A percentile compares a stretch with the other conserved stretches of the same genome.
Conservation (phyloP, 2,113 vertebrate species). For the Pantherophis guttatus region DNA sequence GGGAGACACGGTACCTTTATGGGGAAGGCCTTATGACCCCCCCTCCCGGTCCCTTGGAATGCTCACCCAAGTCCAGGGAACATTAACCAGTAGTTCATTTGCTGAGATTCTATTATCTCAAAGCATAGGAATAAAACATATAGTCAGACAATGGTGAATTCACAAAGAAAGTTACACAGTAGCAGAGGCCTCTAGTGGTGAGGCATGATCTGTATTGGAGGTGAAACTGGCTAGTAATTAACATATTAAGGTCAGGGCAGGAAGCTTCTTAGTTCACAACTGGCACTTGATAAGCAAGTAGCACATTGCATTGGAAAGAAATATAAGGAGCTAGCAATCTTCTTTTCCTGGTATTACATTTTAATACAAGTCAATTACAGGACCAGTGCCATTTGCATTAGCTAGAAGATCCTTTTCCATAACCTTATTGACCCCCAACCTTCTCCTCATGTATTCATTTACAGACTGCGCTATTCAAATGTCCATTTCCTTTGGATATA, state of each 20-base stretch:
- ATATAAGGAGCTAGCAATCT: neutral
- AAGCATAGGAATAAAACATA: neutral
- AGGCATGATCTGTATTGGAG: neutral
- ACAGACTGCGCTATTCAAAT: neutral
- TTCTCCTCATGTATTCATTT: neutral
- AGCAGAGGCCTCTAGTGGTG: neutral
- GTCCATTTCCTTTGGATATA: neutral
- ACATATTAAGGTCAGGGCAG: neutral
- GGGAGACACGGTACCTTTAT: neutral
- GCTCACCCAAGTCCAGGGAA: neutral
- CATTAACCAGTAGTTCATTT: neutral
- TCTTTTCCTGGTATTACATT: neutral
- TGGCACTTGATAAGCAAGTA: neutral
- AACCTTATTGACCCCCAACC: neutral
- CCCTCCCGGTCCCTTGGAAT: neutral
- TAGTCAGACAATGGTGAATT: neutral
- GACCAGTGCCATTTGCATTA: neutral
- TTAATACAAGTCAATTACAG: neutral
- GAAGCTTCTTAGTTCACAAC: neutral
- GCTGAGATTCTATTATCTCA: neutral
- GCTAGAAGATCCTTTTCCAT: neutral
- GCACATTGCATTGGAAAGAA: neutral
- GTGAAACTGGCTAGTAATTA: neutral
- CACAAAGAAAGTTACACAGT: neutral
- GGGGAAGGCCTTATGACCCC: neutral